phyloP scores from a whole-genome alignment of 1,140 invertebrate species.

The Magallana gigas region DNA sequence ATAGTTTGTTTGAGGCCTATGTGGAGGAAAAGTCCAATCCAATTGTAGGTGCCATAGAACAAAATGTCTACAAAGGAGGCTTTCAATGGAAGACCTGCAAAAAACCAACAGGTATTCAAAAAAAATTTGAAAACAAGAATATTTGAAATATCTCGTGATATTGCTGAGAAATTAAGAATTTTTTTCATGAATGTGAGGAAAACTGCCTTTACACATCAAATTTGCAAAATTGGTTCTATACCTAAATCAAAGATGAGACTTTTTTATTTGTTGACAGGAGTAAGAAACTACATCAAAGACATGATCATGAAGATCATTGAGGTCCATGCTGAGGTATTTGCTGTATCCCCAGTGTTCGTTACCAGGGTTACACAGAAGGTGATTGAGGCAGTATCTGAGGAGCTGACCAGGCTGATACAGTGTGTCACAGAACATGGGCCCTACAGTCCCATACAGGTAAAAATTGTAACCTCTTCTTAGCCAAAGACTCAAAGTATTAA shows the following conservation, averaged over 20 bases:
- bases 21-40: conserved; percentile 96
- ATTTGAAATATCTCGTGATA: background rate
- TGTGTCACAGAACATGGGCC: conserved; percentile 87
- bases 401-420: conserved; percentile 91
- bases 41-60: conserved; percentile 93
- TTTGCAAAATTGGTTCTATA: background rate
- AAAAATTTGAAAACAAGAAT: too few relatives aligned
- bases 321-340: conserved; percentile 93
- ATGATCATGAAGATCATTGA: conserved; percentile 94
- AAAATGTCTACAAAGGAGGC: conserved; percentile 94
- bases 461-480: background rate
- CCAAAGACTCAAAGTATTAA: too few relatives aligned
- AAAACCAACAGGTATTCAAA: conserved; percentile 80
- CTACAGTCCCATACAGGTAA: conserved; percentile 81
- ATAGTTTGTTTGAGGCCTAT: conserved; percentile 83
- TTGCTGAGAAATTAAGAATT: background rate
- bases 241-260: background rate
- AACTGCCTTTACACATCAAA: background rate
- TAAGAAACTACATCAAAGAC: conserved; percentile 94
- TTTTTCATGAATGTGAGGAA: background rate
- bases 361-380: conserved; percentile 89
- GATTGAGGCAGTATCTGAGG: conserved; percentile 93
- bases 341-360: conserved; percentile 89
- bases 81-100: conserved; percentile 91
- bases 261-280: conserved; percentile 79